A percentile compares a stretch with the other conserved stretches of the same genome.
phyloP scores from a whole-genome alignment of 1,140 invertebrate species.

The Brachionus rubens region DNA sequence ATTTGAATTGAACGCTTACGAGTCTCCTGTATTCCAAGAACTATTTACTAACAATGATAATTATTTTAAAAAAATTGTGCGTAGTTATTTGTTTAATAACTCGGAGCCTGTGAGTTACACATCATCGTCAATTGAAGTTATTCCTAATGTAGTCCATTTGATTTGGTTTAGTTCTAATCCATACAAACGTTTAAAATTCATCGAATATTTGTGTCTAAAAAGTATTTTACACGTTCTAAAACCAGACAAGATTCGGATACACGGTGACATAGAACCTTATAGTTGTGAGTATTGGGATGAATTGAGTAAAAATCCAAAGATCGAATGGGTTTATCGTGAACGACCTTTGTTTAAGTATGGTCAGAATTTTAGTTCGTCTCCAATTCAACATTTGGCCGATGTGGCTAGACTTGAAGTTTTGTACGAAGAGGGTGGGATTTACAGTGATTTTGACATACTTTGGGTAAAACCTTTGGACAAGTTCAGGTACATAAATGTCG shows the following conservation, averaged over 20 bases:
- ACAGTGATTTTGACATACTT: constrained; percentile 37
- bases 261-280: constrained; percentile 21
- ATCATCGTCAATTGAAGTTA: neutral
- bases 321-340: constrained; percentile 39
- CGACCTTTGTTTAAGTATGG: neutral
- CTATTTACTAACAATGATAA: neutral
- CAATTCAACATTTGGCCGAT: constrained; percentile 47
- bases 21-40: constrained; percentile 20
- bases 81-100: constrained; percentile 2
- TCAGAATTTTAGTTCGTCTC: constrained; percentile 18
- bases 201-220: constrained; percentile 37
- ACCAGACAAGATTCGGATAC: constrained; percentile 37
- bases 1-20: constrained; percentile 20
- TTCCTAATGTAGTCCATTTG: constrained; percentile 23
- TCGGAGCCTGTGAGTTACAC: neutral
- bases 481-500: constrained; percentile 28
- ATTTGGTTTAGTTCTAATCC: constrained; percentile 40
- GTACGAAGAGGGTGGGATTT: constrained; percentile 42
- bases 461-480: constrained; percentile 39
- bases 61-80: constrained; percentile 9
- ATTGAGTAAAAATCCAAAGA: constrained; percentile 19
- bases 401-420: constrained; percentile 38
- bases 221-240: neutral
- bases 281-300: constrained; percentile 28
- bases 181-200: neutral